Base-by-base conservation (phyloP, 1,140 invertebrate species). In the Stegodyphus dumicola region DNA sequence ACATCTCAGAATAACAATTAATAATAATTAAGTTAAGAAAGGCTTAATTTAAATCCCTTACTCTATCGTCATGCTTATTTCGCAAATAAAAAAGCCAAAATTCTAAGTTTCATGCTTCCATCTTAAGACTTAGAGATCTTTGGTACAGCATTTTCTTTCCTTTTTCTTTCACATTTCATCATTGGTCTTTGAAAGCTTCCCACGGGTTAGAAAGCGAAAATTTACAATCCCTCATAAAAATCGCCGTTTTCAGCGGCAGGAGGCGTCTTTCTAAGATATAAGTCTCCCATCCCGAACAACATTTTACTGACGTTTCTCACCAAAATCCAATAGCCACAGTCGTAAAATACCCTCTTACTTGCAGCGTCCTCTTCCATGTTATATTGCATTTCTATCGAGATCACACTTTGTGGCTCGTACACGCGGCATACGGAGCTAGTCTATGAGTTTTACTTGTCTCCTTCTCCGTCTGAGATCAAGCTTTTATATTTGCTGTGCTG, bases 341-440 rank as follows among this genome's bases (percentile, higher is more conserved):
- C 80, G 80, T 83, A 83, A 83, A 83, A 83, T 83, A 75, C 71
- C 70, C 71, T 17, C 75, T 65, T 83, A 83, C 80, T 71, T 83
- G 80, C 75, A 17, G 80, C 69, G 54, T 17, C 4, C 73, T 51
- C 15, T 54, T 13, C 49, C 15, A 33, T 75, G 71, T 67, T 67
- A 83, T 67, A 75, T 53, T 83, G 18, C 54, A 17, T 75, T 83
- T 75, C 69, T 51, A 75, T 74, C 80, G 51, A 18, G 70, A 83
- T 64, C 56, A 74, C 75, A 83, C 51, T 83, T 83, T 83, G 80
- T 75, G 80, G 80, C 71, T 75, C 71, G 13, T 66, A 83, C 74
- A 83, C 69, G 13, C n/a, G 49, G 66, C 11, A 17, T 33, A 7
- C 5, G n/a, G 66, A n/a, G 6, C 13, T 6, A 9, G 6, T 5